phyloP scores from a whole-genome alignment of 2,888 invertebrate species.

The Myathropa florea region DNA sequence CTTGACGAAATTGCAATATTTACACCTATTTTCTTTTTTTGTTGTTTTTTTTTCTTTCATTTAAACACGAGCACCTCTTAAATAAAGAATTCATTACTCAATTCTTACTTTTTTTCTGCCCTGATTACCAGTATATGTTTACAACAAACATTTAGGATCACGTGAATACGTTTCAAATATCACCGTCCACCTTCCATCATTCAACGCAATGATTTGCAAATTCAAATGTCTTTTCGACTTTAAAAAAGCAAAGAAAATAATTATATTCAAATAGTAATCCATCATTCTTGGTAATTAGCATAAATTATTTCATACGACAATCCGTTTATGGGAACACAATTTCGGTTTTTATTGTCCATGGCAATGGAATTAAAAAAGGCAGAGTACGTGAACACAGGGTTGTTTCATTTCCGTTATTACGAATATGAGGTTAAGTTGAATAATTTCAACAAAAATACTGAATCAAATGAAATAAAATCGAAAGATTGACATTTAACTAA shows the following conservation, averaged over 20 bases:
- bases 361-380: background rate
- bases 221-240: background rate
- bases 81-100: no score
- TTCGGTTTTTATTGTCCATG: background rate
- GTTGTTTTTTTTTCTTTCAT: no score
- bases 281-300: background rate
- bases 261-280: background rate
- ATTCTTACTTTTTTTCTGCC: no score
- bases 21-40: no score
- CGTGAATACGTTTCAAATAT: background rate
- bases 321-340: background rate
- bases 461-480: no score
- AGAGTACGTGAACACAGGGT: background rate
- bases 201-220: background rate
- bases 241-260: background rate
- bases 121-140: background rate
- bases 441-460: no score
- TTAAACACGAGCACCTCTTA: no score
- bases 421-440: background rate
- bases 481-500: no score
- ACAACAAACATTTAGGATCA: background rate
- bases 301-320: background rate
- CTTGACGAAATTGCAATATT: no score
- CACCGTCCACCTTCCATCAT: background rate
- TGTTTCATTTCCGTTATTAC: background rate